Evolutionary conservation across 1,140 invertebrate genomes (phyloP).

Genomic region (Magallana ariakensis): DNA sequence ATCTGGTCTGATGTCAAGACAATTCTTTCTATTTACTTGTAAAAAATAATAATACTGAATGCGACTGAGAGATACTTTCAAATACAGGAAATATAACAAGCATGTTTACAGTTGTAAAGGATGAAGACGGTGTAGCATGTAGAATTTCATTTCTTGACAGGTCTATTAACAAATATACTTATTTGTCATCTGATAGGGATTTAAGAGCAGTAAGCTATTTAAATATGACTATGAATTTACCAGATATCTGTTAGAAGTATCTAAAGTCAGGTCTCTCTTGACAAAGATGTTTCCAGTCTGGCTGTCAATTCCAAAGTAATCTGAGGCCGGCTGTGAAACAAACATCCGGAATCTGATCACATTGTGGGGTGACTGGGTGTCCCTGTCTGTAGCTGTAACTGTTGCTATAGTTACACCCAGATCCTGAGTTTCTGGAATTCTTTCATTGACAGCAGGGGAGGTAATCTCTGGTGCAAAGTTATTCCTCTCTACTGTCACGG

Average conservation of each 20-base stretch:
- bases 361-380: conserved; percentile 69
- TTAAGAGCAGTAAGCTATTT: too few species aligned
- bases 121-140: too few species aligned
- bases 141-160: too few species aligned
- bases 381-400: conserved; percentile 60
- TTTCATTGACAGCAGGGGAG: conserved; percentile 11
- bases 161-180: too few species aligned
- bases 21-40: too few species aligned
- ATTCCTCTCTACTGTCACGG: conserved; percentile 67
- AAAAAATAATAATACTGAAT: too few species aligned
- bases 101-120: too few species aligned
- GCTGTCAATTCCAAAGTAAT: conserved; percentile 65
- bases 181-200: too few species aligned
- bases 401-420: conserved; percentile 54
- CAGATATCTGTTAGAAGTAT: conserved; percentile 36
- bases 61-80: too few species aligned
- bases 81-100: too few species aligned
- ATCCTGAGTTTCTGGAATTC: conserved; percentile 50
- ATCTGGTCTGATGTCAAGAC: too few species aligned
- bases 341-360: conserved; percentile 54
- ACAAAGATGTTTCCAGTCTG: conserved; percentile 65
- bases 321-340: conserved; percentile 48
- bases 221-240: neutral
- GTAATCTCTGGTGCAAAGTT: conserved; percentile 61
- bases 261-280: conserved; percentile 47